phyloP scores from a whole-genome alignment of 2,797 vertebrate species.

The Hemibagrus guttatus region DNA sequence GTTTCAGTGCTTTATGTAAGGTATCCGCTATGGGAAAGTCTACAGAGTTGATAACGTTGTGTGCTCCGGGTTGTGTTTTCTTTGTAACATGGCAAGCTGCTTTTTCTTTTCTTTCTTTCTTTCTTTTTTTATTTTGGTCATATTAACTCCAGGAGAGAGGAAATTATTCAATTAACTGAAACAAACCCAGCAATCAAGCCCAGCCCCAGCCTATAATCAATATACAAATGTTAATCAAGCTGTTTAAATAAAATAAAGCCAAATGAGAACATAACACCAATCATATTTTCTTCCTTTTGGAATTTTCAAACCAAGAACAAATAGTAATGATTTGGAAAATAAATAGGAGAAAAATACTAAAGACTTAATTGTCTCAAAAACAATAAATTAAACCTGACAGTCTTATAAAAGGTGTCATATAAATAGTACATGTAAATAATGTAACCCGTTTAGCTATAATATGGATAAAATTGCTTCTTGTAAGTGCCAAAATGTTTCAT shows the following conservation, averaged over 20 bases:
- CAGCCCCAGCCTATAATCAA: constrained; percentile 24
- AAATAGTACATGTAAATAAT: constrained; percentile 84
- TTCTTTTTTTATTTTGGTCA: background rate
- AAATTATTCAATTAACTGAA: constrained; percentile 23
- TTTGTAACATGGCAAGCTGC: background rate
- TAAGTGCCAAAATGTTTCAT: constrained; percentile 80
- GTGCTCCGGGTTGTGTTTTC: background rate
- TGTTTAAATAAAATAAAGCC: constrained; percentile 42
- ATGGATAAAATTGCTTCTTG: constrained; percentile 72
- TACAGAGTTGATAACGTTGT: background rate
- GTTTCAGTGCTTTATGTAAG: background rate
- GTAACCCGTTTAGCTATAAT: constrained; percentile 79
- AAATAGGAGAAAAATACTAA: constrained; percentile 38
- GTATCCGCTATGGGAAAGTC: background rate
- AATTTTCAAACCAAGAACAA: constrained; percentile 17
- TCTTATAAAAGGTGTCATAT: constrained; percentile 62
- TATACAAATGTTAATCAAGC: constrained; percentile 52
- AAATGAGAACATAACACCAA: constrained; percentile 19
- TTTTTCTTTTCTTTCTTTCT: background rate
- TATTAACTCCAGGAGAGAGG: background rate
- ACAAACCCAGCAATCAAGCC: constrained; percentile 21
- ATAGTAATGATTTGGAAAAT: constrained; percentile 22
- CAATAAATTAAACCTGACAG: constrained; percentile 58
- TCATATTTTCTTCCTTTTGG: constrained; percentile 35
- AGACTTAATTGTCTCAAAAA: constrained; percentile 55